Conservation (phyloP, 2,888 invertebrate species). For the Drosophila niveifrons region DNA sequence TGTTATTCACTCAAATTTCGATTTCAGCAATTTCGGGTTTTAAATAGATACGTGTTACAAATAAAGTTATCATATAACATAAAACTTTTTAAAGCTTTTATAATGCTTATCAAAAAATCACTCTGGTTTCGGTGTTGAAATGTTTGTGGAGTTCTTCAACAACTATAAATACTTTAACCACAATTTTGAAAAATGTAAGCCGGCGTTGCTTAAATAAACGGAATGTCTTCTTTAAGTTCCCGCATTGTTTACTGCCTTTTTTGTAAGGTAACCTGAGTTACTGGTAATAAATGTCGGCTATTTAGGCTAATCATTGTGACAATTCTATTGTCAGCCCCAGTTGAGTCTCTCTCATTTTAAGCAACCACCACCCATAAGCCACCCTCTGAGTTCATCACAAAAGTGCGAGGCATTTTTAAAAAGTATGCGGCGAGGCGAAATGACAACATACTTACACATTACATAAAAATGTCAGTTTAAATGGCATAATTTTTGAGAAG, state of each 20-base stretch:
- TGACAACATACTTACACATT: not conserved
- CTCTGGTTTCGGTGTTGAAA: no score
- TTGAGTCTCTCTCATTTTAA: not conserved
- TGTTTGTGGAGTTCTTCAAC: no score
- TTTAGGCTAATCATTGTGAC: slow-evolving; percentile 80
- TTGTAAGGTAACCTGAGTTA: slow-evolving; percentile 44
- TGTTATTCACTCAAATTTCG: no score
- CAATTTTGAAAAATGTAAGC: no score
- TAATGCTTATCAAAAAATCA: no score
- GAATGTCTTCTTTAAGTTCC: not conserved
- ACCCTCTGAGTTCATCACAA: slow-evolving; percentile 35
- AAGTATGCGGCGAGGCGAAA: slow-evolving; percentile 33
- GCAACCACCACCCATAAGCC: not conserved
- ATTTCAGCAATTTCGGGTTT: no score
- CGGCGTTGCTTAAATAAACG: not conserved
- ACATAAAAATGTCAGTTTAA: slow-evolving; percentile 79
- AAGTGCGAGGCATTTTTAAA: slow-evolving; percentile 29
- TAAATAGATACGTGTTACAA: no score
- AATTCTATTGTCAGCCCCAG: slow-evolving; percentile 73
- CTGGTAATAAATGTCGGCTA: slow-evolving; percentile 79
- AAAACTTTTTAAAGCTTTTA: no score
- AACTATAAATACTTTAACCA: no score
- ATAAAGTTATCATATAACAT: no score
- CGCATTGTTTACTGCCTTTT: slow-evolving; percentile 18
- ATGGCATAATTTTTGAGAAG: slow-evolving; percentile 66